phyloP scores from a whole-genome alignment of 2,888 invertebrate species.

The Scaptomyza reducta region DNA sequence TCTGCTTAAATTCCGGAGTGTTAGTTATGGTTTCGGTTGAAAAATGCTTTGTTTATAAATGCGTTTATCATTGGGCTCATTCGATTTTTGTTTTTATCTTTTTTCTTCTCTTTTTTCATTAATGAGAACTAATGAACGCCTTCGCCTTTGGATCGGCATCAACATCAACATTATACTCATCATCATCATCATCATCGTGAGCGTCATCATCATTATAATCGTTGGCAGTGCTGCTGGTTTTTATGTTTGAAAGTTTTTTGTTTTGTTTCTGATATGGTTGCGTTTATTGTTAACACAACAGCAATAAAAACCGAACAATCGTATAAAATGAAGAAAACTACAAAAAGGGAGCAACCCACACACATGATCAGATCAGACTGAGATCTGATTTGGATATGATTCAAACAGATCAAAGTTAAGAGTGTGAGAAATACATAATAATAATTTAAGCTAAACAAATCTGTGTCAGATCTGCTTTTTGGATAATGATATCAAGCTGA shows the following conservation, averaged over 20 bases:
- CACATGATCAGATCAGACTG: slow-evolving; percentile 18
- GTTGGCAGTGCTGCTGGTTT: slow-evolving; percentile 44
- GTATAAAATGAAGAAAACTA: slow-evolving; percentile 42
- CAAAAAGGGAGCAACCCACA: slow-evolving; percentile 39
- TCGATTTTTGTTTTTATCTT: slow-evolving; percentile 18
- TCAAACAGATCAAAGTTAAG: slow-evolving; percentile 9
- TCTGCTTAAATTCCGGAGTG: slow-evolving; percentile 36
- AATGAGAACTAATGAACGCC: slow-evolving; percentile 65
- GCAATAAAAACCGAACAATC: slow-evolving; percentile 44
- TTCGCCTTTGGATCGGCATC: slow-evolving; percentile 28
- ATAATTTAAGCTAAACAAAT: slow-evolving; percentile 16
- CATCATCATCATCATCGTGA: background rate
- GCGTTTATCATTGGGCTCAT: slow-evolving; percentile 49
- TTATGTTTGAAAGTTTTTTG: slow-evolving; percentile 26
- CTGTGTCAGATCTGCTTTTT: background rate
- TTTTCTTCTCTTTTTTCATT: slow-evolving; percentile 27
- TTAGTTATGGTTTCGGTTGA: slow-evolving; percentile 61
- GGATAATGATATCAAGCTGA: too few relatives aligned
- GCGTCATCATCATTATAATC: background rate
- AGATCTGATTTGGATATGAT: slow-evolving; percentile 5
- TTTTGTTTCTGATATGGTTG: slow-evolving; percentile 8
- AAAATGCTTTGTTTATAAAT: slow-evolving; percentile 73
- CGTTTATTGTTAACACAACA: slow-evolving; percentile 40
- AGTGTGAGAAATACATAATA: slow-evolving; percentile 5
- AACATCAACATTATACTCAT: slow-evolving; percentile 5